These are phyloP conservation scores for Gymnogyps californianus DNA, from an alignment of 2,113 vertebrate species.

Conservation along the genomic window DNA sequence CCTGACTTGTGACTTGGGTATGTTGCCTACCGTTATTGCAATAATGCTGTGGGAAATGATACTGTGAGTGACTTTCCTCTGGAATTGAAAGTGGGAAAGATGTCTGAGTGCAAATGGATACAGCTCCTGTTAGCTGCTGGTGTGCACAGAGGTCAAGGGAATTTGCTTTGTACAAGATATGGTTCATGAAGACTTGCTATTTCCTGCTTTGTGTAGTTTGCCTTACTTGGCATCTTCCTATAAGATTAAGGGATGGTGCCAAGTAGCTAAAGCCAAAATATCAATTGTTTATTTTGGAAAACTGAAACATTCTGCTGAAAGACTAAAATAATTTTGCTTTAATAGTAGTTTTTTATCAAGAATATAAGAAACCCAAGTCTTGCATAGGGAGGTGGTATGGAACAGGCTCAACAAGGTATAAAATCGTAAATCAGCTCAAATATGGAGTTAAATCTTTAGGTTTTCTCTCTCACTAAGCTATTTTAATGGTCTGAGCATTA, in stretches of 20 bases:
- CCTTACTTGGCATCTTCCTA: neutral
- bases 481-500: constrained; percentile 28
- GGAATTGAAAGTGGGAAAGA: neutral
- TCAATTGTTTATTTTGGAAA: neutral
- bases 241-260: neutral
- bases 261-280: neutral
- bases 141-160: neutral
- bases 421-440: constrained; percentile 19
- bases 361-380: neutral
- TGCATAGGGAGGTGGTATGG: neutral
- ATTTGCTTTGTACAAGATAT: neutral
- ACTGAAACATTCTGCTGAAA: neutral
- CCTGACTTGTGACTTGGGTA: neutral
- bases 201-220: neutral
- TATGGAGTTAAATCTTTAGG: neutral
- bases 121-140: neutral
- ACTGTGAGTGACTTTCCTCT: neutral
- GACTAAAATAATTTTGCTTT: neutral
- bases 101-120: neutral
- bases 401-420: neutral
- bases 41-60: neutral
- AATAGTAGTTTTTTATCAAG: neutral
- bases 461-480: neutral
- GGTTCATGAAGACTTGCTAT: neutral
- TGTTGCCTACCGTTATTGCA: neutral